Base-by-base conservation (phyloP, 1,140 invertebrate species). In the Drosophila oshimai region DNA sequence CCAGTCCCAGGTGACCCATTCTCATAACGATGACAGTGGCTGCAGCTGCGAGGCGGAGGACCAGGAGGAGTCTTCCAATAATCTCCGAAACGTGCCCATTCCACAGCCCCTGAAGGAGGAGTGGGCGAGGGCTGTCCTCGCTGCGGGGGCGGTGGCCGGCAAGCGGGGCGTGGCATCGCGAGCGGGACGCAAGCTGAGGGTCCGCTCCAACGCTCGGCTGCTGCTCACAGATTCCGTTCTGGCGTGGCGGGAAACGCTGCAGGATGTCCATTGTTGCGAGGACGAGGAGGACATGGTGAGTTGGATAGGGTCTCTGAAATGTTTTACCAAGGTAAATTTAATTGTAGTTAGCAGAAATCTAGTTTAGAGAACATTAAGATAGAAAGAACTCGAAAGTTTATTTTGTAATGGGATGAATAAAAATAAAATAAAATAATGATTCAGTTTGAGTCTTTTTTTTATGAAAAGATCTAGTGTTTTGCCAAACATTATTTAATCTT, bases 261-360 rank as follows among this genome's bases (percentile, higher is more conserved):
- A 89, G 47, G 54, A 83, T 71, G 72, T 89, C 10, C 58, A 89
- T 41, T 79, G 70, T 28, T 70, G 81, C 39, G 90, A 91, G 67
- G 90, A 91, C 70, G 90, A 91, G 70, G 90, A 91, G 74, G 90
- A 91, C 33, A 79, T 91, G 90, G 90, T 91, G 55, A 90, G 89
- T 83, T 20, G 53, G 50, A 20, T 1, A 7, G 0, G 0, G 4
- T 3, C 13, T n/a, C 34, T 1, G 22, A 26, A 13, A 18, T n/a
- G n/a, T n/a, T n/a, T n/a, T n/a, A n/a, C n/a, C n/a, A n/a, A n/a
- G n/a, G n/a, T n/a, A n/a, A n/a, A n/a, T n/a, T n/a, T n/a, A n/a
- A n/a, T n/a, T n/a, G n/a, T n/a, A n/a, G n/a, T n/a, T n/a, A n/a
- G n/a, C n/a, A n/a, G n/a, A n/a, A n/a, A n/a, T n/a, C n/a, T n/a